Conservation (phyloP, 1,140 invertebrate species). For the Pseudomyrmex pallidus region DNA sequence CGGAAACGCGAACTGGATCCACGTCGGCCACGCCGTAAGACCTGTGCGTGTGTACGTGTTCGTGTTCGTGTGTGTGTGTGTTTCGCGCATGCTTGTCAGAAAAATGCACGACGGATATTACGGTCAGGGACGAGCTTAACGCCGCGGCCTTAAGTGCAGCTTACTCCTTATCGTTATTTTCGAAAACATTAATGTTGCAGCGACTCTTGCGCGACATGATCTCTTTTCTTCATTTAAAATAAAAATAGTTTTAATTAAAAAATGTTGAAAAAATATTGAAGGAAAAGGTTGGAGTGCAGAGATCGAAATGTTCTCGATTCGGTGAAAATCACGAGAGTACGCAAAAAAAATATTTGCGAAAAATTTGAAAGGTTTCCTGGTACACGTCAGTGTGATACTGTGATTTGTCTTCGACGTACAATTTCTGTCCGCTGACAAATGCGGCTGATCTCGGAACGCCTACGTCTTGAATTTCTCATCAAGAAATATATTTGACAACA, state of each 20-base stretch:
- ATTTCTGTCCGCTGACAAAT: neutral
- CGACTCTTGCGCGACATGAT: slow-evolving; percentile 9
- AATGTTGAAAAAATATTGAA: neutral
- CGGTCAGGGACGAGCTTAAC: slow-evolving; percentile 65
- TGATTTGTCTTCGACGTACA: neutral
- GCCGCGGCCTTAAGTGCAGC: slow-evolving; percentile 29
- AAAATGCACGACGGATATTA: slow-evolving; percentile 69
- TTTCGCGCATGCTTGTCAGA: slow-evolving; percentile 65
- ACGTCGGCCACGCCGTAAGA: slow-evolving; percentile 54
- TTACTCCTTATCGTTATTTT: slow-evolving; percentile 36
- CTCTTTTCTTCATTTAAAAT: neutral
- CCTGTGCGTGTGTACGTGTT: neutral
- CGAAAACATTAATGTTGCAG: slow-evolving; percentile 11
- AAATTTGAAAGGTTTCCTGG: neutral
- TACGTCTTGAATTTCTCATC: neutral
- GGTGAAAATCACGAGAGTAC: neutral
- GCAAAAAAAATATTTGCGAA: slow-evolving; percentile 12
- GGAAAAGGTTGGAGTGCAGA: neutral
- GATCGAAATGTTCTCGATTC: neutral
- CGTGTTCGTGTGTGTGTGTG: slow-evolving; percentile 20
- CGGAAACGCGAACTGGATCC: slow-evolving; percentile 76
- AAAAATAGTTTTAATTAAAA: slow-evolving; percentile 6
- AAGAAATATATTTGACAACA: neutral
- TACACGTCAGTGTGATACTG: neutral
- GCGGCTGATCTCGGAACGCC: neutral